Evolutionary conservation across 2,888 invertebrate species (phyloP).

Genomic region (Anoplius nigerrimus): DNA sequence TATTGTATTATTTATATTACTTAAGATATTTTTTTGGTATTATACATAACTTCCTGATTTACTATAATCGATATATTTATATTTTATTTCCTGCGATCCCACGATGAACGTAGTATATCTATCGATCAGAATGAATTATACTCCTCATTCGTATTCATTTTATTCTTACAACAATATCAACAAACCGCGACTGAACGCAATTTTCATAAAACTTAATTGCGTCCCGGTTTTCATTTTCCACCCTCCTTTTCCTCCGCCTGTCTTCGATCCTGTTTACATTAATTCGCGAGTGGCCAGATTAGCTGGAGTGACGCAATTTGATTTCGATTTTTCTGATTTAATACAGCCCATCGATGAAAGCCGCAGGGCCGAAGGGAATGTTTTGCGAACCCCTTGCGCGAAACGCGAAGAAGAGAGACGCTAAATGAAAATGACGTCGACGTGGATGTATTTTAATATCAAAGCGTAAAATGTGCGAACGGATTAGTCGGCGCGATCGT

Average conservation of each 20-base stretch:
- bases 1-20: no score
- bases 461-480: slow-evolving; percentile 1
- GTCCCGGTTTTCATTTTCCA: slow-evolving; percentile 1
- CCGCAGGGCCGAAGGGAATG: background rate
- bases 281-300: background rate
- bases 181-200: no score
- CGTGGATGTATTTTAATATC: slow-evolving; percentile 10
- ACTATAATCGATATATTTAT: no score
- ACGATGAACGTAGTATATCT: no score
- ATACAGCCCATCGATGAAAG: background rate
- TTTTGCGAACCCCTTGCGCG: background rate
- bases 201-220: slow-evolving; percentile 17
- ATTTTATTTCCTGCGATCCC: no score
- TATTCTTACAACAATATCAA: no score
- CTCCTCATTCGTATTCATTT: no score
- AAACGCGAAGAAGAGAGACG: background rate
- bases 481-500: slow-evolving; percentile 19
- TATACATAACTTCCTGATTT: no score
- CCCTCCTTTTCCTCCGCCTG: background rate
- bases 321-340: slow-evolving; percentile 4
- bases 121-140: no score
- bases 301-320: background rate
- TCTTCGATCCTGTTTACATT: background rate
- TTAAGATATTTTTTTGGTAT: no score
- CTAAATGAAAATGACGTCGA: background rate